phyloP scores from a whole-genome alignment of 30 jellyfish, hydroid and myxozoan species.

The Chrysaora quinquecirrha region DNA sequence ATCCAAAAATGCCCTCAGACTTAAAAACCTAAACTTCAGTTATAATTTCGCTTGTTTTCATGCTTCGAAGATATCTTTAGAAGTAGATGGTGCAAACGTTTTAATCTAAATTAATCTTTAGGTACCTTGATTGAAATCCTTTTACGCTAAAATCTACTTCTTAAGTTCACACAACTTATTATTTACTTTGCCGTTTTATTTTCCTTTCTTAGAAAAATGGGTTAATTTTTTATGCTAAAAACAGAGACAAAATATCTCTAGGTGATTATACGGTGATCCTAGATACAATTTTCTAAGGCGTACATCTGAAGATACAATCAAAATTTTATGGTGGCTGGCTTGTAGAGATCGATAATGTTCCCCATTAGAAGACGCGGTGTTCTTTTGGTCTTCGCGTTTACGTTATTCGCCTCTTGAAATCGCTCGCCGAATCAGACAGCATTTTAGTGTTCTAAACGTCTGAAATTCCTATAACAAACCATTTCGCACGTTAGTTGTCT shows the following conservation, averaged over 20 bases:
- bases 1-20: too few relatives aligned
- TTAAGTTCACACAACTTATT: not conserved
- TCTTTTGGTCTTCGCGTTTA: too few relatives aligned
- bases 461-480: not conserved
- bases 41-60: too few relatives aligned
- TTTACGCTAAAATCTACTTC: not conserved
- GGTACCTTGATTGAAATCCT: not conserved
- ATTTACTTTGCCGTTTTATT: not conserved
- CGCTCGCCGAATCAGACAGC: not conserved
- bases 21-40: too few relatives aligned
- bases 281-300: too few relatives aligned
- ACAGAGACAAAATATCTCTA: too few relatives aligned
- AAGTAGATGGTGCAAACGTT: conserved; percentile 9
- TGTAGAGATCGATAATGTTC: too few relatives aligned
- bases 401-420: not conserved
- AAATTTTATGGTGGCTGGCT: too few relatives aligned
- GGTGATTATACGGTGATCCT: too few relatives aligned
- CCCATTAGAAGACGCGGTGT: too few relatives aligned
- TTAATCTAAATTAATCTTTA: conserved; percentile 1
- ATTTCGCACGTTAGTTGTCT: not conserved
- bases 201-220: not conserved
- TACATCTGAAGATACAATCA: too few relatives aligned
- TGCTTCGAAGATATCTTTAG: not conserved
- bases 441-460: not conserved
- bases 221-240: too few relatives aligned